Evolutionary conservation across 2,888 invertebrate species (phyloP), one percentile per base, ranked within the genome.

Genomic region (Macropis europaea): DNA sequence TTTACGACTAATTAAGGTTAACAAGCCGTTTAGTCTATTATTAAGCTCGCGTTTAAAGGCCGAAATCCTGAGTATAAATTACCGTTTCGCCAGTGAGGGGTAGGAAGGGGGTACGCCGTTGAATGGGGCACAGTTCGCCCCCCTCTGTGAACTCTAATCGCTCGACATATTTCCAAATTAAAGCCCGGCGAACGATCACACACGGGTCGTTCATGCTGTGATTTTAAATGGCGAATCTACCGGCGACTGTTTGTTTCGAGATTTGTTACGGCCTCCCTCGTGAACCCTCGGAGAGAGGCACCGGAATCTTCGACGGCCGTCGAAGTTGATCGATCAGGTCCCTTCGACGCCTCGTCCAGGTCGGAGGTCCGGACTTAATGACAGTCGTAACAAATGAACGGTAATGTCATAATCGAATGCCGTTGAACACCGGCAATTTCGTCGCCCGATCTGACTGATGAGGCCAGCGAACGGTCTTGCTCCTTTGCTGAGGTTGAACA

Each of bases 1-100:
- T 88, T 88, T 88, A 89, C 81, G 84, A 81, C 85, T 88, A 87
- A 88, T 88, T 87, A 86, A 81, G 84, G 82, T 84, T 86, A 88
- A 87, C 88, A 87, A 86, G 86, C 85, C 81, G 78, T 86, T 88
- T 85, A 88, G 82, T 77, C 83, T 79, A 83, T 85, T 84, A 88
- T 87, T 86, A 85, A 85, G 83, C 81, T 73, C 62, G 82, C 82
- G 74, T 83, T 82, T 79, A 82, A 78, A 68, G 75, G 67, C 77
- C 66, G 50, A 86, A 85, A 84, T 84, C 79, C 75, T 71, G 68
- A 68, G 72, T 79, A 86, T 85, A 86, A 87, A 87, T 86, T 82
- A 82, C 62, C 17, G 52, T 53, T 42, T 53, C 63, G 53, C 11
- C 48, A 19, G n/a, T 42, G 60, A 60, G 66, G 48, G 59, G 60